Percentiles rank a stretch among this genome's conserved stretches.
Evolutionary conservation across 2,797 vertebrate species (phyloP).

Genomic region (Corythornis leucogaster): DNA sequence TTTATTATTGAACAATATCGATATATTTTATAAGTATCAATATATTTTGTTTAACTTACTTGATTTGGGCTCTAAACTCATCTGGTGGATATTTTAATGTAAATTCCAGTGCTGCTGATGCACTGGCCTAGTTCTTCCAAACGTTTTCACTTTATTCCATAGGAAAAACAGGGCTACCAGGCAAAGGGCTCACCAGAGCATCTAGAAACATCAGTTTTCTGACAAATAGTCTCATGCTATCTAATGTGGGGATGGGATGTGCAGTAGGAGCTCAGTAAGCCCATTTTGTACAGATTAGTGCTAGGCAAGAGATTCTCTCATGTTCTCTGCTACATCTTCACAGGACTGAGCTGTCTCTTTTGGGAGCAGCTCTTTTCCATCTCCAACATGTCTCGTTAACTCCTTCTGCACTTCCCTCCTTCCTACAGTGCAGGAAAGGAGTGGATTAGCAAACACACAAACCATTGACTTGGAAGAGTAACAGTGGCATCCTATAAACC

Average conservation of each 20-base stretch:
- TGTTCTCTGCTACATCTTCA: background rate
- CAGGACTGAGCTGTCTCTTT: background rate
- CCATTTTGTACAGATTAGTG: conserved; percentile 18
- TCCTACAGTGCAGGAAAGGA: background rate
- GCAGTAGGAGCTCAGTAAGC: background rate
- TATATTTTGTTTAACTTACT: background rate
- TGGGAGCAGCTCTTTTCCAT: background rate
- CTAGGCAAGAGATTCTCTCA: background rate
- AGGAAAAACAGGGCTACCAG: background rate
- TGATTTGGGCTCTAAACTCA: background rate
- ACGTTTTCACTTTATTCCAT: background rate
- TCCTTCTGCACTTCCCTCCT: conserved; percentile 3
- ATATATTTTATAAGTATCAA: background rate
- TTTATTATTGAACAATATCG: conserved; percentile 6
- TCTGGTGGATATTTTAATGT: background rate
- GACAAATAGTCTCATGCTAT: background rate
- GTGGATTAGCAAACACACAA: background rate
- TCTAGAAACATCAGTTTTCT: conserved; percentile 11
- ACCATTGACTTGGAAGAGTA: background rate
- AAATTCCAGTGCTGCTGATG: background rate
- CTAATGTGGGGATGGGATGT: conserved; percentile 13
- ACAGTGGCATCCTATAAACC: background rate
- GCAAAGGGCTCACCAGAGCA: background rate
- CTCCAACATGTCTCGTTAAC: background rate
- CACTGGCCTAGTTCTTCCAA: background rate